Conservation (phyloP, 1,140 invertebrate genomes). For the Calliopsis andreniformis region DNA sequence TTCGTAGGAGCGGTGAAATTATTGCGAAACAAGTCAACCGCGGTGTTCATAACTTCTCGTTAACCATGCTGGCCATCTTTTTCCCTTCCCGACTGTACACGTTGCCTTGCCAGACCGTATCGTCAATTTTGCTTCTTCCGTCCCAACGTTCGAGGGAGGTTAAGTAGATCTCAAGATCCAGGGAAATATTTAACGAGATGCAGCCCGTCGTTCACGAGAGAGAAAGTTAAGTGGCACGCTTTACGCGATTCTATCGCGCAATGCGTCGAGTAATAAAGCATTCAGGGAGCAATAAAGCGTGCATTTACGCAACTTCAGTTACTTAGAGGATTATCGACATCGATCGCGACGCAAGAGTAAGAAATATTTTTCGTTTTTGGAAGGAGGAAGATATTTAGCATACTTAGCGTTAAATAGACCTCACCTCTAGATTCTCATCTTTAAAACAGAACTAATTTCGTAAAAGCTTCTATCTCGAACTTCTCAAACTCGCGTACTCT, state of each 20-base stretch:
- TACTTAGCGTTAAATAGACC: slow-evolving; percentile 15
- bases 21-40: slow-evolving; percentile 23
- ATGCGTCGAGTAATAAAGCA: background rate
- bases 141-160: slow-evolving; percentile 24
- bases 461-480: background rate
- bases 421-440: background rate
- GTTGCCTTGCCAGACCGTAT: slow-evolving; percentile 17
- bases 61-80: slow-evolving; percentile 45
- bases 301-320: background rate
- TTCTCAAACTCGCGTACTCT: background rate
- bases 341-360: too few relatives aligned
- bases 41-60: slow-evolving; percentile 61
- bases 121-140: slow-evolving; percentile 45
- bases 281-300: background rate
- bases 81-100: background rate
- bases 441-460: slow-evolving; percentile 17
- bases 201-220: background rate
- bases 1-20: slow-evolving; percentile 46
- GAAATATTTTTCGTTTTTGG: too few relatives aligned
- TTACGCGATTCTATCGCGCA: background rate
- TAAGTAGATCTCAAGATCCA: background rate
- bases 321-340: background rate
- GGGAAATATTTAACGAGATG: background rate
- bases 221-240: background rate
- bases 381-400: too few relatives aligned